These are phyloP conservation scores for Pangasius sanitwongsei DNA, from an alignment of 2,797 vertebrate genomes.

Conservation along the genomic window DNA sequence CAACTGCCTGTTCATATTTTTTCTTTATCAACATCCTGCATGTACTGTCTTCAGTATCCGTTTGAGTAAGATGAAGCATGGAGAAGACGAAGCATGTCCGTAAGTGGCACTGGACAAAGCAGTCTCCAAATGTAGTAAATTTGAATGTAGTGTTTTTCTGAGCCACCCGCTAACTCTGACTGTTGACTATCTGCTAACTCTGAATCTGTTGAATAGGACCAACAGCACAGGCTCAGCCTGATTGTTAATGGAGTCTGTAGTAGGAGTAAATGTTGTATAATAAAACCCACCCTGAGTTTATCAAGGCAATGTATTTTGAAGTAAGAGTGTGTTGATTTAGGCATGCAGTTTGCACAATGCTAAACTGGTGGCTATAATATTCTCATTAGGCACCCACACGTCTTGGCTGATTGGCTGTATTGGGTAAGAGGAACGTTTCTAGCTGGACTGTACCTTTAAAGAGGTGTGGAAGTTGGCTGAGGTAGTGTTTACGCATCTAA, in stretches of 20 bases:
- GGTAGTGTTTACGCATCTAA: not conserved
- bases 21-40: not conserved
- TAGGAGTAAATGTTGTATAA: not conserved
- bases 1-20: not conserved
- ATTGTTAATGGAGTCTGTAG: not conserved
- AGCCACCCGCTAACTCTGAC: not conserved
- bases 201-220: not conserved
- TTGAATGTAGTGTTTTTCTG: not conserved
- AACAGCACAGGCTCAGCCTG: not conserved
- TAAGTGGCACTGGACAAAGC: not conserved
- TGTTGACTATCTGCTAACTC: not conserved
- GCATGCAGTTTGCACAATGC: not conserved
- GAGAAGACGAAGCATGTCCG: no score
- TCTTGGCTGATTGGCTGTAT: not conserved
- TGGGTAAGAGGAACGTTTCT: not conserved
- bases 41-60: not conserved
- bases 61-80: not conserved
- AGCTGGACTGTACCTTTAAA: not conserved
- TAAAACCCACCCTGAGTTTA: not conserved
- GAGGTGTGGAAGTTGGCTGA: not conserved
- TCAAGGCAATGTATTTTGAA: not conserved
- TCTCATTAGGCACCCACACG: not conserved
- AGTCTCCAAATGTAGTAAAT: not conserved
- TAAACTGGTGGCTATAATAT: not conserved
- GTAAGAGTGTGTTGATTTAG: not conserved